Percentiles rank a stretch among this genome's conserved stretches.
Evolutionary conservation across 2,113 vertebrate genomes (phyloP).

Genomic region (Datnioides undecimradiatus): DNA sequence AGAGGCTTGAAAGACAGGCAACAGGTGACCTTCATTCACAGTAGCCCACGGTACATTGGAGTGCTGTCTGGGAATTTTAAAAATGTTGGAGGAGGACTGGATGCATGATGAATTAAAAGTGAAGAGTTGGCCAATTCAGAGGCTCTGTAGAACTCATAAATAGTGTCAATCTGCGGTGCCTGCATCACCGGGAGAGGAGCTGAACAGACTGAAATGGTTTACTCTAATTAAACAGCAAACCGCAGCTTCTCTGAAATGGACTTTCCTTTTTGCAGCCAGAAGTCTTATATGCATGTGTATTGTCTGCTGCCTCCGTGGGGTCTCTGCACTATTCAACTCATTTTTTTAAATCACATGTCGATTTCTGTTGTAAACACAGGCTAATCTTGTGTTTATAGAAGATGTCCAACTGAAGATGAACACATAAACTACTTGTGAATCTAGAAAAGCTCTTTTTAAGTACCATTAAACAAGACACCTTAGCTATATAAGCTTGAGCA

Average conservation of each 20-base stretch:
- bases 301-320: background rate
- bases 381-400: background rate
- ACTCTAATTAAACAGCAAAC: constrained; percentile 49
- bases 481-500: background rate
- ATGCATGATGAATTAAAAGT: constrained; percentile 23
- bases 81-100: constrained; percentile 15
- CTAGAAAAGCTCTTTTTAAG: background rate
- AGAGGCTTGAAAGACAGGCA: background rate
- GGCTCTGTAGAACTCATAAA: constrained; percentile 31
- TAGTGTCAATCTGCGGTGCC: constrained; percentile 26
- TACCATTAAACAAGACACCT: background rate
- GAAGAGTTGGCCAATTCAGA: constrained; percentile 18
- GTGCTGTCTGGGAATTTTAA: background rate
- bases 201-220: constrained; percentile 38
- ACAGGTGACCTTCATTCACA: constrained; percentile 2
- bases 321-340: background rate
- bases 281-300: background rate
- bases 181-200: background rate
- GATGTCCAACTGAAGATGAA: background rate
- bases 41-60: background rate
- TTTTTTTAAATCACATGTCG: background rate
- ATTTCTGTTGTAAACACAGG: background rate
- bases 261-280: constrained; percentile 15
- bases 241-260: constrained; percentile 17
- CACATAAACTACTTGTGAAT: background rate